Evolutionary conservation across 2,888 invertebrate genomes (phyloP).

Genomic region (Kryphioiulus occultus): DNA sequence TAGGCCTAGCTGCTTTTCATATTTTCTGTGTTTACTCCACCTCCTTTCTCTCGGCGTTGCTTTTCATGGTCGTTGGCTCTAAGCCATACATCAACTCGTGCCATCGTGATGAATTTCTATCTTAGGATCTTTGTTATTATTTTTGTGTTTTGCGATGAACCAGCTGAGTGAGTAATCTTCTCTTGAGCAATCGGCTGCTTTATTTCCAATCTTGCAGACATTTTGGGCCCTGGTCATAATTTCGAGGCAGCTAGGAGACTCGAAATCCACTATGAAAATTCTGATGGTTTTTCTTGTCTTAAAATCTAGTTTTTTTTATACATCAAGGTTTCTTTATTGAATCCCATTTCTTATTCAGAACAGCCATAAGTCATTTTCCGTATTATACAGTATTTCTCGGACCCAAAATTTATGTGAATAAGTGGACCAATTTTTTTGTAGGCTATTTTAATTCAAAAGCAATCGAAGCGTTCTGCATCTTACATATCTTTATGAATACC

Average conservation of each 20-base stretch:
- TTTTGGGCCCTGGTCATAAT: background rate
- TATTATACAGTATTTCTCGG: no score
- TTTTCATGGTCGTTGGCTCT: conserved; percentile 15
- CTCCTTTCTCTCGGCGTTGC: conserved; percentile 10
- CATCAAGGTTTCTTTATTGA: no score
- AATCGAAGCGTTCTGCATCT: no score
- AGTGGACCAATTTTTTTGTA: no score
- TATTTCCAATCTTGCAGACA: background rate
- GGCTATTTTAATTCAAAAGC: no score
- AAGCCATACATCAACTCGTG: background rate
- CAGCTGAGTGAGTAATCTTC: conserved; percentile 17
- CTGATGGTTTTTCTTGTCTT: no score
- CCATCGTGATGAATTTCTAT: conserved; percentile 24
- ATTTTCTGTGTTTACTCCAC: conserved; percentile 21
- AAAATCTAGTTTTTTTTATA: no score
- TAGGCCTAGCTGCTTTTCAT: background rate
- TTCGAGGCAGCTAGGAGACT: background rate
- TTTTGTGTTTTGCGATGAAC: conserved; percentile 29
- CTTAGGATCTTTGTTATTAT: conserved; percentile 29
- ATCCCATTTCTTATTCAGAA: no score
- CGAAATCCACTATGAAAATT: background rate
- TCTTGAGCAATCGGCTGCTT: background rate
- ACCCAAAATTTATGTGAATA: no score
- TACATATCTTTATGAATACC: no score
- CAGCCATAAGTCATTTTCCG: no score